Conservation (phyloP, 2,113 vertebrate species). For the Crotalus viridis region DNA sequence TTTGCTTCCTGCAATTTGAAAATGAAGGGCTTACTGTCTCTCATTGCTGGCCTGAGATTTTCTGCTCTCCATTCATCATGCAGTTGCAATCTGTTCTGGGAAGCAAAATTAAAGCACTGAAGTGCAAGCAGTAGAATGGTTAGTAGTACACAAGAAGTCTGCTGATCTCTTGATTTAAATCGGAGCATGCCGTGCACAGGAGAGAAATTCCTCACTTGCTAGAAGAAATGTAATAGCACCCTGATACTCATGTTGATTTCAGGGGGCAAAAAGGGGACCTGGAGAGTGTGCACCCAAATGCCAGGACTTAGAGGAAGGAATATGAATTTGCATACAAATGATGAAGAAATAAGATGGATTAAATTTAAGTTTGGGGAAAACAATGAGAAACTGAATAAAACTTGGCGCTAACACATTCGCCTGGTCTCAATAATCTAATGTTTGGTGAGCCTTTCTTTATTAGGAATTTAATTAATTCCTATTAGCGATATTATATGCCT, state of each 20-base stretch:
- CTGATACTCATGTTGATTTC: neutral
- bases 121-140: conserved; percentile 18
- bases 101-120: conserved; percentile 40
- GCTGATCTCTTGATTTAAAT: conserved; percentile 14
- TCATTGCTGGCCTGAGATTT: conserved; percentile 19
- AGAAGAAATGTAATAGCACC: neutral
- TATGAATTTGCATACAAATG: neutral
- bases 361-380: neutral
- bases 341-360: neutral
- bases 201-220: neutral
- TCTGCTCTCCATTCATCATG: neutral
- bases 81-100: conserved; percentile 34
- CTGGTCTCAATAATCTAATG: neutral
- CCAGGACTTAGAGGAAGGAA: neutral
- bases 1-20: conserved; percentile 15
- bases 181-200: neutral
- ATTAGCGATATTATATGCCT: neutral
- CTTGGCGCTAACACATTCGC: neutral
- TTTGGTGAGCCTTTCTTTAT: neutral
- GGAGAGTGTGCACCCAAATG: neutral
- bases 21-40: conserved; percentile 27
- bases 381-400: neutral
- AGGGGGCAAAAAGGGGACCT: neutral
- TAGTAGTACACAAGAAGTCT: conserved; percentile 7
- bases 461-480: neutral